Evolutionary conservation across 2,888 invertebrate species (phyloP).

Genomic region (Brachyptera risi): DNA sequence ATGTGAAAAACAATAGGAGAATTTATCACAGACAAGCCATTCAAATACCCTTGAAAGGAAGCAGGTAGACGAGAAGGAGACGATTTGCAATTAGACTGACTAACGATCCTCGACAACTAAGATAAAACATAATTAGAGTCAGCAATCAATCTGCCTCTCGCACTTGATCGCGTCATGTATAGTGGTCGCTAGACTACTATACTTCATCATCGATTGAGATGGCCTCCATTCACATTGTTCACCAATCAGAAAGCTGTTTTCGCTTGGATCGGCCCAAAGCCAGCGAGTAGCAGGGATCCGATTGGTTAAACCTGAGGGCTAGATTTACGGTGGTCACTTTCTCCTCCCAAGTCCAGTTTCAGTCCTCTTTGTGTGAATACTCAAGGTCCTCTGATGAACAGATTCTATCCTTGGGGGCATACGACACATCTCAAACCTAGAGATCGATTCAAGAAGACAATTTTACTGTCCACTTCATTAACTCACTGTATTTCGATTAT

Average conservation of each 20-base stretch:
- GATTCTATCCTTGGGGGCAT: too few species aligned
- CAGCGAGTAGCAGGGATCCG: not conserved
- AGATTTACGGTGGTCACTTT: conserved; percentile 27
- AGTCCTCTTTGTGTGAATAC: not conserved
- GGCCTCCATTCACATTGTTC: conserved; percentile 13
- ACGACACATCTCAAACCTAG: too few species aligned
- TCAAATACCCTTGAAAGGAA: conserved; percentile 1
- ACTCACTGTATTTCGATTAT: too few species aligned
- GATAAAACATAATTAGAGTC: conserved; percentile 9
- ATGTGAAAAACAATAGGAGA: not conserved
- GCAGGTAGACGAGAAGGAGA: too few species aligned
- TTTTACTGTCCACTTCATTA: too few species aligned
- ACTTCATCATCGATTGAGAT: conserved; percentile 6
- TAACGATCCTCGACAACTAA: conserved; percentile 13
- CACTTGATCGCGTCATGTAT: too few species aligned
- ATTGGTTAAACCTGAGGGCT: conserved; percentile 26
- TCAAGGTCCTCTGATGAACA: conserved; percentile 1
- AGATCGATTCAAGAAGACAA: too few species aligned
- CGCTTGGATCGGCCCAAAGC: conserved; percentile 12
- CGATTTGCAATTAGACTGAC: conserved; percentile 1
- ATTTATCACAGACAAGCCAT: not conserved
- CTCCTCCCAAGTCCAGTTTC: conserved; percentile 19
- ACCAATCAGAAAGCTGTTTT: conserved; percentile 9
- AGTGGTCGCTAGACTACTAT: too few species aligned
- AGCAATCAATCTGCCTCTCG: conserved; percentile 13